These are phyloP conservation scores for Falco novaeseelandiae DNA, from an alignment of 2,797 vertebrate species.

Conservation along the genomic window DNA sequence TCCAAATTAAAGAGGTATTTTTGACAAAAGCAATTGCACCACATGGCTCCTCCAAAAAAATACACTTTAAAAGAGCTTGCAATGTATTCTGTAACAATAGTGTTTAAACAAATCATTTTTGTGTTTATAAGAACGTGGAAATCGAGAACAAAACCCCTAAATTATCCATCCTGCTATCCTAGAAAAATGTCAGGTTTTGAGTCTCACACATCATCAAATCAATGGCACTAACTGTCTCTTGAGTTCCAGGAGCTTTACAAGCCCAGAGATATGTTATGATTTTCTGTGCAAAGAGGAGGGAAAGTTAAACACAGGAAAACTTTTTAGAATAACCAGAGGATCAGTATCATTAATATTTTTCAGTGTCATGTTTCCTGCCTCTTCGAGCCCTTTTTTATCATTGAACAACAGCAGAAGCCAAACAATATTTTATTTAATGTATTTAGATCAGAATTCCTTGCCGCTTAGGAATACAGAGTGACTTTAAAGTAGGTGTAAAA, in stretches of 20 bases:
- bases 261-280: slow-evolving; percentile 49
- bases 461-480: not conserved
- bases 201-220: slow-evolving; percentile 69
- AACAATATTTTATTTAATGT: not conserved
- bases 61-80: not conserved
- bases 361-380: not conserved
- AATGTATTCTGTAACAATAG: slow-evolving; percentile 24
- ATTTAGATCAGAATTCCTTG: not conserved
- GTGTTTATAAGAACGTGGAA: slow-evolving; percentile 42
- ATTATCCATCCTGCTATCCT: slow-evolving; percentile 39
- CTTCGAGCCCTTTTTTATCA: not conserved
- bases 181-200: slow-evolving; percentile 63
- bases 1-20: slow-evolving; percentile 6
- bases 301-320: slow-evolving; percentile 43
- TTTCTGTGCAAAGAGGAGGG: slow-evolving; percentile 26
- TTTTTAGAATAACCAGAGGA: slow-evolving; percentile 1
- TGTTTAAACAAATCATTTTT: slow-evolving; percentile 48
- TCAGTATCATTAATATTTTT: slow-evolving; percentile 25
- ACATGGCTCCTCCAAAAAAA: not conserved
- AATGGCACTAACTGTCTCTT: slow-evolving; percentile 42
- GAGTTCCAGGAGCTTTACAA: slow-evolving; percentile 56
- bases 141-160: slow-evolving; percentile 21
- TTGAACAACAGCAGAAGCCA: not conserved
- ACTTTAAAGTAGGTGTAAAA: not conserved
- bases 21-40: not conserved